Conservation (phyloP, 2,113 vertebrate genomes). For the Oceanodroma tethys region DNA sequence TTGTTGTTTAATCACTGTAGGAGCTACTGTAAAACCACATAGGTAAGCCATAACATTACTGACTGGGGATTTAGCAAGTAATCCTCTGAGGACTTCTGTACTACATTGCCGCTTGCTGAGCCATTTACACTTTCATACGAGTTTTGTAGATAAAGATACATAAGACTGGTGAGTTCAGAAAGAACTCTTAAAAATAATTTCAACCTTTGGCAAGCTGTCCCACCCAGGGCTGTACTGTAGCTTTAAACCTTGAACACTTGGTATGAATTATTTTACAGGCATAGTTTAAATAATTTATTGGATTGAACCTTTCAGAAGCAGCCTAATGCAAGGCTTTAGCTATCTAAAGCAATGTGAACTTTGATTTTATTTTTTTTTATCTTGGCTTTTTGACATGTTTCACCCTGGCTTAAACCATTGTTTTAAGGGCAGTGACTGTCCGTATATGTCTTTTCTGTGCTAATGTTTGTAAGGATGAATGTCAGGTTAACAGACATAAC, state of each 20-base stretch:
- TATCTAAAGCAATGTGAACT: not conserved
- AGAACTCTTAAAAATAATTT: not conserved
- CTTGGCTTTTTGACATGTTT: not conserved
- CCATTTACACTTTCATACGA: accelerated
- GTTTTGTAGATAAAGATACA: not conserved
- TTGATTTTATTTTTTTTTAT: not conserved
- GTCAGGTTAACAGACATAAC: not conserved
- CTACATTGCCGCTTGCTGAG: not conserved
- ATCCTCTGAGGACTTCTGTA: not conserved
- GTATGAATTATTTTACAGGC: not conserved
- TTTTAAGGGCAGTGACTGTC: not conserved
- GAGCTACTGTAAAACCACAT: not conserved
- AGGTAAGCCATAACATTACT: not conserved
- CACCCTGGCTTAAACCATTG: not conserved
- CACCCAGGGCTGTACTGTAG: not conserved
- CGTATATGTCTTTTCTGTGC: not conserved
- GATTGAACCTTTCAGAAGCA: not conserved
- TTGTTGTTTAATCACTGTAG: not conserved
- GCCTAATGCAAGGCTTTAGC: not conserved
- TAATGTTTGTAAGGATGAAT: not conserved
- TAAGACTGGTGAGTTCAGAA: not conserved
- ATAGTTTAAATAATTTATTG: not conserved
- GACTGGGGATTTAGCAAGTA: not conserved
- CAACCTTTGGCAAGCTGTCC: not conserved
- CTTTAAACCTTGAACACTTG: not conserved